Evolutionary conservation across 37 sponge, comb jelly and placozoan genomes (phyloP), one percentile per base, ranked within the genome.

Genomic region (Spongilla lacustris): DNA sequence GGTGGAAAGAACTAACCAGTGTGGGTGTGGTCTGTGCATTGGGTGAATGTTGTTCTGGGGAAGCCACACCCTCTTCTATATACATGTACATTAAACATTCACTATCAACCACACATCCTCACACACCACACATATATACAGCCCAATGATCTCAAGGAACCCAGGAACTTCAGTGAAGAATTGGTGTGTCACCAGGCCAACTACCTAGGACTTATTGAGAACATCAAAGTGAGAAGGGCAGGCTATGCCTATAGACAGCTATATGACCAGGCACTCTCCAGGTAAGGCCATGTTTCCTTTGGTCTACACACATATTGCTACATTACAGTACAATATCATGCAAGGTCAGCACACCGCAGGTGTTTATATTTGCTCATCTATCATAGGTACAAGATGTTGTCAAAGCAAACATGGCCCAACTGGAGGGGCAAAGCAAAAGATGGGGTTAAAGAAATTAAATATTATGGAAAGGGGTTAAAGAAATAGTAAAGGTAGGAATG

Each of bases 311-410:
- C n/a, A n/a, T n/a, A n/a, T n/a, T n/a, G n/a, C n/a, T n/a, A n/a
- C 46, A 10, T 8, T 46, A 8, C 46, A 46, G 8, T 46, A 8
- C 46, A 46, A 46, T 8, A 46, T 8, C 46, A 46, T 46, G 8
- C 46, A 46, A 46, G 8, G 46, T 4, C 8, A 46, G 8, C 4
- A 46, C 46, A n/a, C n/a, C n/a, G n/a, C 58, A 58, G 4, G 21
- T 58, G 0, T 17, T 6, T 6, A 41, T 41, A 9, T 3, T 6
- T 41, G 11, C 11, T 1, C 58, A 17, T 58, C 4, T 17, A 58
- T 17, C 0, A 21, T 14, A 85, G 94, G 6, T 96, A 94, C 77
- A 96, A 96, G 74, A 96, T 96, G 96, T 76, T 96, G 27, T 76
- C 83, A 22, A 73, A 25, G 24, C 79, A 83, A 66, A 96, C 96